phyloP scores from a whole-genome alignment of 2,113 vertebrate genomes.

The Microcebus ravelobensis region DNA sequence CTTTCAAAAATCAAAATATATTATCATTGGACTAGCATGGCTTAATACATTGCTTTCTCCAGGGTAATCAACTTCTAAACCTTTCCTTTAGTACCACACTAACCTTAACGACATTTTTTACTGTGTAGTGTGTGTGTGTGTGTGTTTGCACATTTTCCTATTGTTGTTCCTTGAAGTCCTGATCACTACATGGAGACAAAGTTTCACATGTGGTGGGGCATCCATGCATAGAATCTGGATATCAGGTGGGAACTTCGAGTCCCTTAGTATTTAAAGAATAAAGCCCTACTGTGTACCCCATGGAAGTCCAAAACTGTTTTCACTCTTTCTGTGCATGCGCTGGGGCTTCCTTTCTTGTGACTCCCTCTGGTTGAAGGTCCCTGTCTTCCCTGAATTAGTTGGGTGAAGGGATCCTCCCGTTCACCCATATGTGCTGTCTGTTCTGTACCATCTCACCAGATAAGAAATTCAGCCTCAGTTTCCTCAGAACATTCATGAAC shows the following conservation, averaged over 20 bases:
- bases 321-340: background rate
- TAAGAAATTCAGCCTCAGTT: background rate
- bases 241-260: background rate
- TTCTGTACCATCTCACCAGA: background rate
- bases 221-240: background rate
- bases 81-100: background rate
- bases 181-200: background rate
- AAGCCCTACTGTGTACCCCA: background rate
- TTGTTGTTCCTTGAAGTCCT: background rate
- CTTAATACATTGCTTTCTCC: background rate
- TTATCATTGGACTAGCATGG: background rate
- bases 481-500: background rate
- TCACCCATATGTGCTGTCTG: background rate
- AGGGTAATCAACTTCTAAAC: background rate
- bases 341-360: background rate
- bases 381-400: background rate
- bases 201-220: background rate
- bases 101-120: background rate
- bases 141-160: background rate
- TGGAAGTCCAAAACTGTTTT: background rate
- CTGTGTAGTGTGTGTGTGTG: background rate
- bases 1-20: slow-evolving; percentile 12
- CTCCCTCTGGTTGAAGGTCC: background rate
- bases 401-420: background rate
- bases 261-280: background rate